Conservation (phyloP, 2,797 vertebrate species). For the Ctenopoma multispine region DNA sequence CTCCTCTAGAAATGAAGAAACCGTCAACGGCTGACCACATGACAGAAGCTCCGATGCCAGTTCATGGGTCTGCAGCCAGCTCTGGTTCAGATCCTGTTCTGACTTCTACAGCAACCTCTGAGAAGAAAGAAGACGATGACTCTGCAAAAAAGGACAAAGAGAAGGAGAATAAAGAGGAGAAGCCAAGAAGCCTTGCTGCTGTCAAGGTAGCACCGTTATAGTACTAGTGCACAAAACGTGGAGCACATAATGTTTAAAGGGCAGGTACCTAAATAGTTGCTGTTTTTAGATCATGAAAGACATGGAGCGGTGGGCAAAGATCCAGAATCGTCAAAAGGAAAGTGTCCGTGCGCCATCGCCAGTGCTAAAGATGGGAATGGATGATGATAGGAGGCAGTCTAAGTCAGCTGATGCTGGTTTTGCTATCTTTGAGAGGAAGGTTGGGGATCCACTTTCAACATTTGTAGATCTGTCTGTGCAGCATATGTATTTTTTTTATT, state of each 20-base stretch:
- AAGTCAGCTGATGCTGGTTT: slow-evolving; percentile 88
- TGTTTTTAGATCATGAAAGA: slow-evolving; percentile 88
- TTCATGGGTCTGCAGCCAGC: slow-evolving; percentile 8
- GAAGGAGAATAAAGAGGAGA: slow-evolving; percentile 82
- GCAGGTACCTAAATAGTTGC: not conserved
- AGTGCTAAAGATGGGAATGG: slow-evolving; percentile 70
- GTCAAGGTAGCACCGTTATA: slow-evolving; percentile 78
- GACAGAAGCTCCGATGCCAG: not conserved
- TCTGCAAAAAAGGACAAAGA: slow-evolving; percentile 84
- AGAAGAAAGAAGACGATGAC: slow-evolving; percentile 87
- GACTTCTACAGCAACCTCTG: slow-evolving; percentile 55
- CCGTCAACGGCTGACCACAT: slow-evolving; percentile 8
- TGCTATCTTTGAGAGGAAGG: slow-evolving; percentile 86
- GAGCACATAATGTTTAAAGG: not conserved
- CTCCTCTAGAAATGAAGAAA: slow-evolving; percentile 82
- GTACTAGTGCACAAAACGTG: not conserved
- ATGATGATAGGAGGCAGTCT: slow-evolving; percentile 80
- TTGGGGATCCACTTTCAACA: slow-evolving; percentile 23
- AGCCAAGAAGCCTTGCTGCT: slow-evolving; percentile 83
- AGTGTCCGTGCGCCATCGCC: slow-evolving; percentile 81
- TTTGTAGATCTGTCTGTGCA: not conserved
- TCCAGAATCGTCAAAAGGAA: slow-evolving; percentile 89
- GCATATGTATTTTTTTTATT: not conserved
- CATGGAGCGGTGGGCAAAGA: slow-evolving; percentile 91
- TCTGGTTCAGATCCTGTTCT: slow-evolving; percentile 30